phyloP scores from a whole-genome alignment of 2,113 vertebrate genomes.

The Rhinopithecus roxellana region DNA sequence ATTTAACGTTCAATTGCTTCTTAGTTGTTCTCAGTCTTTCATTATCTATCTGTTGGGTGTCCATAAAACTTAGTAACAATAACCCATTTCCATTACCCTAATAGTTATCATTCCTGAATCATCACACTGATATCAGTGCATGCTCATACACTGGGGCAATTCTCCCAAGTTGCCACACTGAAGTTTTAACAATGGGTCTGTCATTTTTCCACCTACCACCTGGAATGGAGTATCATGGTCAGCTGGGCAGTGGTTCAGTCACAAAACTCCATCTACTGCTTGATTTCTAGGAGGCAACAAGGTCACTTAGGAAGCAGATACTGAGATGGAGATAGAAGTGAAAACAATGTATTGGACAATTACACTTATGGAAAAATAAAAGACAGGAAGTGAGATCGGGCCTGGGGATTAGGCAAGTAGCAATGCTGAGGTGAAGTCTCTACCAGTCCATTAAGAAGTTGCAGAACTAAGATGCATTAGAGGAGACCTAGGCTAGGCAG shows the following conservation, averaged over 20 bases:
- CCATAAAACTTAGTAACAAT: not conserved
- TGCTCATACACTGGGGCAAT: not conserved
- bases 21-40: not conserved
- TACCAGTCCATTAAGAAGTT: no score
- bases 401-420: not conserved
- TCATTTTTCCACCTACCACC: not conserved
- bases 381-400: not conserved
- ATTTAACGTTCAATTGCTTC: slow-evolving; percentile 3
- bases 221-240: not conserved
- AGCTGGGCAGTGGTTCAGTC: not conserved
- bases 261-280: not conserved
- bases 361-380: not conserved
- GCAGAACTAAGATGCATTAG: not conserved
- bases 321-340: not conserved
- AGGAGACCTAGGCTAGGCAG: not conserved
- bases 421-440: no score
- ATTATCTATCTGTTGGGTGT: not conserved
- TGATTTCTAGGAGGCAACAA: not conserved
- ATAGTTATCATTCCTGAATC: not conserved
- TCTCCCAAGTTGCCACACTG: not conserved
- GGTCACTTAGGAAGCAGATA: not conserved
- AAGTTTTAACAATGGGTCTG: not conserved
- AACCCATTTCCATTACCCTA: not conserved
- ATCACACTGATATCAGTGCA: not conserved
- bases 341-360: not conserved